Base-by-base conservation (phyloP, 1,140 invertebrate species). In the Drosophila repleta region DNA sequence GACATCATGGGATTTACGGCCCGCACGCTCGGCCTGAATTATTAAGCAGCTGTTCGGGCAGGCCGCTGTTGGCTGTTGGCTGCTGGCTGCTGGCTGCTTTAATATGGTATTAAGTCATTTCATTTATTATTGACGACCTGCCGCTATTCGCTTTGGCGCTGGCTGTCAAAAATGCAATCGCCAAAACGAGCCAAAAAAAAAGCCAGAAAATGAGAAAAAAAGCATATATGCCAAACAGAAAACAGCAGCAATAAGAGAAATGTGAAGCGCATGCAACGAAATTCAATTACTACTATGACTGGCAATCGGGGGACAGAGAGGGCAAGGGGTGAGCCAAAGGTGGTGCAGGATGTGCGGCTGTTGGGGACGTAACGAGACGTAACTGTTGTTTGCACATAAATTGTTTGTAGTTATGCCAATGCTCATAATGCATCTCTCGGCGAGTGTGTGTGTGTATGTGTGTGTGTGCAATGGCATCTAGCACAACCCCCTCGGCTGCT, bases 341-440 rank as follows among this genome's bases (percentile, higher is more conserved):
- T 52, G 32, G 3, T 20, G 60, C 17, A 24, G 39, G 41, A 20
- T 45, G 2, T 21, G 15, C 45, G 39, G 51, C 46, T 58, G 46
- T 61, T 52, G 61, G 74, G 46, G 56, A 63, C 52, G 57, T 85
- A 84, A 85, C 81, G 81, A 84, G 77, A 85, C 82, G 81, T 77
- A 84, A 85, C 81, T 69, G 73, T 77, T 84, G 81, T 84, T 84
- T 85, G 80, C 81, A 75, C 80, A 84, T 85, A 84, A 84, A 84
- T 80, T 85, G 81, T 85, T 85, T 77, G 81, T 74, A 80, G 81
- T 77, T 84, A 85, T 84, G 82, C 79, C 81, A 85, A 80, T 29
- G 67, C 51, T 64, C 43, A 64, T 85, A 80, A 85, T 84, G 63
- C 67, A 57, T 65, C 55, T 8, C 29, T 0, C 29, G 6, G 13